phyloP scores from a whole-genome alignment of 2,888 invertebrate species.

The Eutolmus rufibarbis region DNA sequence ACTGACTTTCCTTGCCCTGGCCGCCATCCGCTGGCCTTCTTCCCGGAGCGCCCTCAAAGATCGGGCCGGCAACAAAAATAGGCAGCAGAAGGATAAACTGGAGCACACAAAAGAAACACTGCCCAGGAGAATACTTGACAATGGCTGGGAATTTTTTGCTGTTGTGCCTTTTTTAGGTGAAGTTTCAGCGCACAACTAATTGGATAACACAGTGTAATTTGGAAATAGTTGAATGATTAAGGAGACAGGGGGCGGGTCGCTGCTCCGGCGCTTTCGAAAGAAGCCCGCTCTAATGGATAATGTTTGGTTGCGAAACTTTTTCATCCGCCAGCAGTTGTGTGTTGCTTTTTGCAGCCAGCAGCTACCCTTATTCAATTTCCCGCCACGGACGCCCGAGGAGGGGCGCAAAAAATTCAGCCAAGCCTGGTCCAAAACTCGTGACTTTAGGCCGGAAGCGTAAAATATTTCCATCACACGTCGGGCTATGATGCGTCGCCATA shows the following conservation, averaged over 20 bases:
- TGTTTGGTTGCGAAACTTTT: slow-evolving; percentile 26
- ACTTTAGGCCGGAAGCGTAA: neutral
- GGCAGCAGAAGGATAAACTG: slow-evolving; percentile 25
- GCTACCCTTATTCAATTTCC: slow-evolving; percentile 21
- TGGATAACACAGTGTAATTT: slow-evolving; percentile 46
- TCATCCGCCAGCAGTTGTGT: neutral
- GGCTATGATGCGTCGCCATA: neutral
- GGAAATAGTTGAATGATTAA: slow-evolving; percentile 45
- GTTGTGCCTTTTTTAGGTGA: slow-evolving; percentile 3
- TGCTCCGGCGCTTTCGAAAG: neutral
- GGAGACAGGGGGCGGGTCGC: slow-evolving; percentile 7
- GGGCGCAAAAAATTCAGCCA: neutral
- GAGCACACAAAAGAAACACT: slow-evolving; percentile 30
- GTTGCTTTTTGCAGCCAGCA: slow-evolving; percentile 5
- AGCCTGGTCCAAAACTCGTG: neutral
- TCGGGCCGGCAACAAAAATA: slow-evolving; percentile 8
- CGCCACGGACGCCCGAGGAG: neutral
- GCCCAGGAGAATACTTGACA: slow-evolving; percentile 27
- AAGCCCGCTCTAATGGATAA: slow-evolving; percentile 19
- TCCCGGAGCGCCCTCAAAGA: slow-evolving; percentile 2
- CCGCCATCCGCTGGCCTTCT: neutral
- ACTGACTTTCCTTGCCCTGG: slow-evolving; percentile 22
- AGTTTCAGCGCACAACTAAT: slow-evolving; percentile 46
- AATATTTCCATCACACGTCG: neutral
- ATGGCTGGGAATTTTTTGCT: slow-evolving; percentile 21